A percentile compares a stretch with the other conserved stretches of the same genome.
Evolutionary conservation across 2,888 invertebrate genomes (phyloP).

Genomic region (Tiphia femorata): DNA sequence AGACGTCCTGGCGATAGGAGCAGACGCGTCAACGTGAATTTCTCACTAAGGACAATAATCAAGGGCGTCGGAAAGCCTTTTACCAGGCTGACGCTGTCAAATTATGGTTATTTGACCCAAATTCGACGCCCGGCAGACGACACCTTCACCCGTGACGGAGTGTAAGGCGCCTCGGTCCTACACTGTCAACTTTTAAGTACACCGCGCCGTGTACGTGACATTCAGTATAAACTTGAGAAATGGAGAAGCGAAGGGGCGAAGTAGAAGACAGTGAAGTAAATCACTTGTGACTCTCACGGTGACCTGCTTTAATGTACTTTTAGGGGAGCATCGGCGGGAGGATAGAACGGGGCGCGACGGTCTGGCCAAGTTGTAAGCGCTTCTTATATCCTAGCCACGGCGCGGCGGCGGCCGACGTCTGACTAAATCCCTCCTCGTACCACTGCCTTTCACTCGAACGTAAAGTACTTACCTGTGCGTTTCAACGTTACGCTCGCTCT

Average conservation of each 20-base stretch:
- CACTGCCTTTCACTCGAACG: too few relatives aligned
- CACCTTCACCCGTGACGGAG: not conserved
- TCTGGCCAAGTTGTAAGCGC: not conserved
- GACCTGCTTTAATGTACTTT: constrained; percentile 28
- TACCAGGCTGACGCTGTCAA: not conserved
- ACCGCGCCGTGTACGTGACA: constrained; percentile 30
- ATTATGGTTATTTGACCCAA: not conserved
- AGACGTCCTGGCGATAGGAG: too few relatives aligned
- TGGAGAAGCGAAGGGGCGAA: constrained; percentile 24
- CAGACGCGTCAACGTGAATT: not conserved
- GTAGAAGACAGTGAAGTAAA: constrained; percentile 21
- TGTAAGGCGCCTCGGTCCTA: not conserved
- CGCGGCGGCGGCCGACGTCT: too few relatives aligned
- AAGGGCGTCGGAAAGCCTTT: not conserved
- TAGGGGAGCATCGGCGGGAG: not conserved
- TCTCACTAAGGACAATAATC: not conserved
- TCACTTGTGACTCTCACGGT: constrained; percentile 19
- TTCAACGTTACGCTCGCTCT: too few relatives aligned
- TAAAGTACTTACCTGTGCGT: too few relatives aligned
- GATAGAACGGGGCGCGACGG: too few relatives aligned
- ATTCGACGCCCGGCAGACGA: not conserved
- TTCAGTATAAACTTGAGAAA: constrained; percentile 23
- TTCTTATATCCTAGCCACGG: too few relatives aligned
- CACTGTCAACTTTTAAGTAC: constrained; percentile 31
- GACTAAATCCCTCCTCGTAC: too few relatives aligned